Evolutionary conservation across 2,888 invertebrate genomes (phyloP), one percentile per base, ranked within the genome.

Genomic region (Tachina lurida): DNA sequence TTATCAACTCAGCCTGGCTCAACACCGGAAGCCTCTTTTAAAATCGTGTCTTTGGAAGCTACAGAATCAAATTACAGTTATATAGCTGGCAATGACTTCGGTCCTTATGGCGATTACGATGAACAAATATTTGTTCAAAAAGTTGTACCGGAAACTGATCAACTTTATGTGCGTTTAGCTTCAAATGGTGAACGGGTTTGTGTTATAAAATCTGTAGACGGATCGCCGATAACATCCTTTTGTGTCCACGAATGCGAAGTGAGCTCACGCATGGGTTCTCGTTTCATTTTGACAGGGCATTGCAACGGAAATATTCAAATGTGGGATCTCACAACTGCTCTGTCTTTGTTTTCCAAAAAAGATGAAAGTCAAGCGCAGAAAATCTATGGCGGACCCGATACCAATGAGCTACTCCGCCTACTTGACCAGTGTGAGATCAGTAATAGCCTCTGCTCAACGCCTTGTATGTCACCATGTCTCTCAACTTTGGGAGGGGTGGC

Each of bases 1-100:
- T 97, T 99, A 87, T 98, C 98, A 58, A 99, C 99, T 0, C 99
- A 99, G 92, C 99, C 99, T 0, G 99, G 99, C 7, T 98, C 98
- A 10, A 98, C 98, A 58, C 98, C 99, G 1, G 96, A 99, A 89
- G 98, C 99, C 0, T 98, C 98, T 10, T 99, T 99, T 93, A 99
- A 99, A 93, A 93, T 93, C 49, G 92, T 93, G 2, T 92, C 93
- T 0, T 87, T 93, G 12, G 95, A 95, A 89, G 94, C 94, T 0
- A 94, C 95, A n/a, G 95, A 95, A 85, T 94, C 94, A 2, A 94
- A 94, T 73, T 94, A 95, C 76, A 95, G 95, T 88, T 95, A 95
- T 88, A 93, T 94, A 10, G 94, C 94, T 80, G 95, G 94, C n/a
- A 95, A 95, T 89, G 95, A 95, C 92, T 94, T 94, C 92, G 98